Base-by-base conservation (phyloP, 2,888 invertebrate species). In the Hipparchia sbordonii region DNA sequence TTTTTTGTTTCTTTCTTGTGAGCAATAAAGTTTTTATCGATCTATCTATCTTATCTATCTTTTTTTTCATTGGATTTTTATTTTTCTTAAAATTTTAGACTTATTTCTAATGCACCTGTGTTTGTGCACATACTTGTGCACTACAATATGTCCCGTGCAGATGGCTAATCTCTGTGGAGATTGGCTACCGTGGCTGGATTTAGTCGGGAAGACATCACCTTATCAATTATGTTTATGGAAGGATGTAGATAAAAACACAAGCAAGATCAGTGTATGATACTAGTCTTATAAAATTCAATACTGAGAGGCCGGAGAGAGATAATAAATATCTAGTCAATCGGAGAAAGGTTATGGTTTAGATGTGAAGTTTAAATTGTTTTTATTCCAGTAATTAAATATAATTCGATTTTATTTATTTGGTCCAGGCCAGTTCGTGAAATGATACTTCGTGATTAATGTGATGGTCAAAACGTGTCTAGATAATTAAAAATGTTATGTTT, bases 371-470 rank as follows among this genome's bases (percentile, higher is more conserved):
- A 57, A 61, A 63, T 56, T 54, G 66, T 71, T 54, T 56, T 39
- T 52, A 61, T 52, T 52, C 45, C 52, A 69, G 61, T 61, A 54
- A 69, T 69, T 69, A 66, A 65, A 71, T 67, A 52, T 12, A 39
- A 63, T 73, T 48, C 63, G 68, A 72, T 73, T 75, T 76, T 75
- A 77, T 76, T 77, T 75, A 67, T 71, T 76, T 71, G 77, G 70
- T 76, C 75, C 71, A 76, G 70, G 76, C 75, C 71, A 75, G 69
- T 77, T 76, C 39, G 45, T 51, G 48, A 72, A 71, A 39, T 48
- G 60, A 48, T 59, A 46, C 5, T 39, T 67, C 57, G 57, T n/a
- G 52, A 33, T 67, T 56, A 67, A 61, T 65, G 60, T 6, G 59
- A 74, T 70, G 67, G 48, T 73, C n/a, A 9, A 72, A 76, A 73